A percentile compares a stretch with the other conserved stretches of the same genome.
phyloP scores from a whole-genome alignment of 1,140 invertebrate species.

The Ruditapes philippinarum region DNA sequence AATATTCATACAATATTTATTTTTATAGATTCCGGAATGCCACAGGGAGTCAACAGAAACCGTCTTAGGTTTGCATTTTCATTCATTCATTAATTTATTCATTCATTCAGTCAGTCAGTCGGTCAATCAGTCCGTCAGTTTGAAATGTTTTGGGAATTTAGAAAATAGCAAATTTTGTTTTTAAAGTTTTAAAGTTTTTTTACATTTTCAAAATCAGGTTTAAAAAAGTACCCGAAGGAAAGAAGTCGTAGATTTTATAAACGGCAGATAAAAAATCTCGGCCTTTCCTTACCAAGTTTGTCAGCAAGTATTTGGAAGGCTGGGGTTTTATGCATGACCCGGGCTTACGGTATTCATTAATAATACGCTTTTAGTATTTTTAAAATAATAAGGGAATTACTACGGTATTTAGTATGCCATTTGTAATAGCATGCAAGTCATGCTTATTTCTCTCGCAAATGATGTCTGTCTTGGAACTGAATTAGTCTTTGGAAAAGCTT shows the following conservation, averaged over 20 bases:
- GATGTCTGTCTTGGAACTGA: too few species aligned
- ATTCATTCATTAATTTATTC: not conserved
- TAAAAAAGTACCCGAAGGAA: not conserved
- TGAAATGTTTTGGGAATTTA: not conserved
- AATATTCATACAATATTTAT: not conserved
- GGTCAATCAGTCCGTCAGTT: not conserved
- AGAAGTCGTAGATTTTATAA: not conserved
- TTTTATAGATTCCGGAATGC: conserved; percentile 19
- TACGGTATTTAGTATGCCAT: not conserved
- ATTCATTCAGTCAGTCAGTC: not conserved
- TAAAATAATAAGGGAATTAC: not conserved
- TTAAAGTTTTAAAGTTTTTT: not conserved
- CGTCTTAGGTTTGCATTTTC: not conserved
- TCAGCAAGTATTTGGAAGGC: not conserved
- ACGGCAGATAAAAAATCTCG: too few species aligned
- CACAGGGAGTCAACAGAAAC: not conserved
- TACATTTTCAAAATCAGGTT: not conserved
- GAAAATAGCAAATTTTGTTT: not conserved
- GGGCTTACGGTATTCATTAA: conserved; percentile 6
- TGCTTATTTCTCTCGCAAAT: not conserved
- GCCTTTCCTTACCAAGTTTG: conserved; percentile 1
- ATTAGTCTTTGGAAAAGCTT: too few species aligned
- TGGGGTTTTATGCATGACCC: conserved; percentile 4
- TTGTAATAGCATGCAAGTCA: not conserved
- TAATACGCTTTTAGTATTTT: not conserved